Base-by-base conservation (phyloP, 1,140 invertebrate species). In the Galleria mellonella region DNA sequence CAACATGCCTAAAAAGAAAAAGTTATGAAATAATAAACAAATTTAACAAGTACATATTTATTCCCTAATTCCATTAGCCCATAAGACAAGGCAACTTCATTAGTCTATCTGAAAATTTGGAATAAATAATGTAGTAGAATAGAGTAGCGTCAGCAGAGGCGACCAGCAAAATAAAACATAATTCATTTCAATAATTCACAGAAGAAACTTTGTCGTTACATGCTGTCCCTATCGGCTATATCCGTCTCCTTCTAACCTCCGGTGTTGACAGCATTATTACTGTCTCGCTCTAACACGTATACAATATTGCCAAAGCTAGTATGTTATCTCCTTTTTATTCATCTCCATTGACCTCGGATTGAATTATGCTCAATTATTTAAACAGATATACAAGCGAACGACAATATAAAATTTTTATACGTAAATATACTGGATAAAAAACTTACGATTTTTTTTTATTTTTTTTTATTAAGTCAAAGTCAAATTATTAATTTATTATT, bases 161-260 rank as follows among this genome's bases (percentile, higher is more conserved):
- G 71, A 75, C 77, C 71, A 77, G 61, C 60, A 65, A 75, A 69
- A 76, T 72, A 76, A 76, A 68, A 78, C 58, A 72, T 68, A 68
- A 77, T 73, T 72, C 63, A 69, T 75, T 75, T 72, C 50, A 72
- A 78, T 77, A 70, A 75, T 77, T 74, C 56, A 70, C 53, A 36
- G 39, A 67, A 63, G 56, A 66, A 72, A 69, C 61, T 73, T 78
- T 69, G 60, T 49, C 57, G 52, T 62, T 62, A 41, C 58, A 29
- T 10, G 43, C n/a, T 37, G 30, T 46, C 47, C 54, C 38, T 53
- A 32, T 43, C 56, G 28, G 37, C n/a, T 33, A 40, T 48, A 12
- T 12, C 27, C 27, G 12, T 65, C 65, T 47, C 45, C 17, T 35
- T 72, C 46, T 35, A 5, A 14, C 36, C 29, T 29, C 40, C 17